A percentile compares a stretch with the other conserved stretches of the same genome.
These are phyloP conservation scores for Panulirus ornatus DNA, from an alignment of 1,140 invertebrate genomes.

Conservation along the genomic window DNA sequence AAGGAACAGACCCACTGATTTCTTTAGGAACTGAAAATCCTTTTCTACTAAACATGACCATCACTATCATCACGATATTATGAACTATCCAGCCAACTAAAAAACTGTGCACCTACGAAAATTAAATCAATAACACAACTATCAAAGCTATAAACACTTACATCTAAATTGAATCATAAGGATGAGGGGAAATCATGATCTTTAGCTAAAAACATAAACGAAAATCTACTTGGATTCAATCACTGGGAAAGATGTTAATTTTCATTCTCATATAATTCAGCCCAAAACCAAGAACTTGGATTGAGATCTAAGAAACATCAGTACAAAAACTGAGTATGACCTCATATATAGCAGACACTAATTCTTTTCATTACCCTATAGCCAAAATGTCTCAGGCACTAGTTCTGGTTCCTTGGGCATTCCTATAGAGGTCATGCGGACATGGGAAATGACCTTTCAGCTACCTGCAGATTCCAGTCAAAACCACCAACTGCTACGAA, in stretches of 20 bases:
- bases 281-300: background rate
- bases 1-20: background rate
- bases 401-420: background rate
- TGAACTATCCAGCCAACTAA: background rate
- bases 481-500: constrained; percentile 96
- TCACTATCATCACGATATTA: background rate
- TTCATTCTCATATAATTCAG: background rate
- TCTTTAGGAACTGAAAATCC: background rate
- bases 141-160: no score
- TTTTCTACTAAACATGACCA: background rate
- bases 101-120: background rate
- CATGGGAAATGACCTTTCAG: background rate
- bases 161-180: no score
- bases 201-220: background rate
- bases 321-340: background rate
- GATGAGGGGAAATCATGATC: no score
- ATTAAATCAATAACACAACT: background rate
- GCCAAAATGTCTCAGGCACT: background rate
- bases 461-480: constrained; percentile 90
- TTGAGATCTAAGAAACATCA: background rate
- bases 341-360: background rate
- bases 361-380: no score
- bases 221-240: background rate
- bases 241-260: background rate
- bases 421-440: constrained; percentile 2